Conservation (phyloP, 2,113 vertebrate genomes). For the Aphelocoma coerulescens region DNA sequence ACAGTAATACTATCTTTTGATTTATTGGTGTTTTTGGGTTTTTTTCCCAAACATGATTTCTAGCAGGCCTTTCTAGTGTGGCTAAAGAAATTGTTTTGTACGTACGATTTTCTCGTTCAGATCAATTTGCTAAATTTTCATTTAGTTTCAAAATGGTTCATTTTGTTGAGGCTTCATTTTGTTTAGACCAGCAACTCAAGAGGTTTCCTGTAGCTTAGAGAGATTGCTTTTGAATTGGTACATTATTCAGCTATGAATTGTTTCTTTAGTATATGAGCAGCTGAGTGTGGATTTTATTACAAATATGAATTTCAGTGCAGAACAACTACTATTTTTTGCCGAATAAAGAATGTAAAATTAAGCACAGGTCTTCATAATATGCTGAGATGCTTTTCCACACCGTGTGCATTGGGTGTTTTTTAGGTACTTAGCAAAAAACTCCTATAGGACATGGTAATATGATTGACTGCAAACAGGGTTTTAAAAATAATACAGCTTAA, state of each 20-base stretch:
- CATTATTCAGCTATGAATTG: slow-evolving; percentile 73
- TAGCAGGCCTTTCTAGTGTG: neutral
- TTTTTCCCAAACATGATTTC: neutral
- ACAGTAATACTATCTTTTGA: neutral
- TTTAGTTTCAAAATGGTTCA: slow-evolving; percentile 63
- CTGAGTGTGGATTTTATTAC: slow-evolving; percentile 62
- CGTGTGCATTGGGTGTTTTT: neutral
- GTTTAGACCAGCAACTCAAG: slow-evolving; percentile 57
- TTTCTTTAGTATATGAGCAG: slow-evolving; percentile 70
- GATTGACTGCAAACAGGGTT: neutral
- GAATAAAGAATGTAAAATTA: slow-evolving; percentile 51
- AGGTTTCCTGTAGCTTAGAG: slow-evolving; percentile 69
- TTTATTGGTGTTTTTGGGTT: neutral
- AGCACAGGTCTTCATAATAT: neutral
- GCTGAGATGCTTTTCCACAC: neutral
- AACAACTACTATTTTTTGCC: slow-evolving; percentile 57
- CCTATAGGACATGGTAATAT: neutral
- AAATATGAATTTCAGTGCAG: slow-evolving; percentile 63
- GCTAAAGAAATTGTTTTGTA: neutral
- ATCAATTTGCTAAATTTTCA: slow-evolving; percentile 70
- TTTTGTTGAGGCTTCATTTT: slow-evolving; percentile 62
- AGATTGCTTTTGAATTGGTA: slow-evolving; percentile 73
- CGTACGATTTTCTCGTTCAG: slow-evolving; percentile 31
- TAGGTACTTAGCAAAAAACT: neutral
- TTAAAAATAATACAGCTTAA: neutral